These are phyloP conservation scores for Papilio protenor DNA, from an alignment of 2,888 invertebrate species.

Conservation along the genomic window DNA sequence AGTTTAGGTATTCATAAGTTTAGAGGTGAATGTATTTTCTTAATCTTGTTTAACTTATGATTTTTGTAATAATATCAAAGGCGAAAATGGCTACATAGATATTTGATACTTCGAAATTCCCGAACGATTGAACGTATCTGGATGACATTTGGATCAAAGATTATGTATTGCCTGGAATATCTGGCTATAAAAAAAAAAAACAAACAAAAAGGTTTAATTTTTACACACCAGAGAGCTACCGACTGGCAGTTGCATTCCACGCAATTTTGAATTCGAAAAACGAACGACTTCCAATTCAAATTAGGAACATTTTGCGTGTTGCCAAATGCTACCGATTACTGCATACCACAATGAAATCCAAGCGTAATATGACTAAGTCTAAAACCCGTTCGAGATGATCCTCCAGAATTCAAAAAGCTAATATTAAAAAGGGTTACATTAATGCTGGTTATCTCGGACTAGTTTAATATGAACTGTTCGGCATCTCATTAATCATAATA, in stretches of 20 bases:
- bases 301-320: conserved; percentile 58
- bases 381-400: conserved; percentile 19
- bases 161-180: too few relatives aligned
- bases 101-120: too few relatives aligned
- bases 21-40: neutral
- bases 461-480: neutral
- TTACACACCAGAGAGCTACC: conserved; percentile 50
- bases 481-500: conserved; percentile 8
- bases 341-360: conserved; percentile 61
- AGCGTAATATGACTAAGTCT: conserved; percentile 37
- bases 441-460: neutral
- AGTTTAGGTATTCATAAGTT: neutral
- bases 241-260: conserved; percentile 63
- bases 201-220: conserved; percentile 21
- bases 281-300: conserved; percentile 53
- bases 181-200: neutral
- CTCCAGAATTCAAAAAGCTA: neutral
- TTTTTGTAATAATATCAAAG: neutral
- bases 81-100: neutral
- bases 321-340: conserved; percentile 69
- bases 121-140: too few relatives aligned
- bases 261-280: conserved; percentile 61
- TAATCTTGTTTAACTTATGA: neutral
- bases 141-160: too few relatives aligned
- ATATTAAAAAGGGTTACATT: neutral